Conservation (phyloP, 2,888 invertebrate genomes). For the Temnothorax ravouxi region DNA sequence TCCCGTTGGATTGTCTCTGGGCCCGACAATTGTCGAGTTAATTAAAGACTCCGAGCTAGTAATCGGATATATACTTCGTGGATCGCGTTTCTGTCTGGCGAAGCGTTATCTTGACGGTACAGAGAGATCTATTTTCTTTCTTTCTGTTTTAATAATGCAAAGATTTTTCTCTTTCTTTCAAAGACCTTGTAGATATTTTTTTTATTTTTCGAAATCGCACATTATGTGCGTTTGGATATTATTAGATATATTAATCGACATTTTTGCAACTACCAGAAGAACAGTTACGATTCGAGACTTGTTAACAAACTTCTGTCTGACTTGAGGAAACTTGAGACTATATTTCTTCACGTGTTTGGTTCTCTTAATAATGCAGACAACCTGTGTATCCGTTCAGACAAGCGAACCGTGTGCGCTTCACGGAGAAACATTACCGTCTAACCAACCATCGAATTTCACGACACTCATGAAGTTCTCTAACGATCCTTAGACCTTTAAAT, state of each 20-base stretch:
- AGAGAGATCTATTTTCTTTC: background rate
- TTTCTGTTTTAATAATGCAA: background rate
- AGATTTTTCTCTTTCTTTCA: background rate
- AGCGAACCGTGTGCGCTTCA: background rate
- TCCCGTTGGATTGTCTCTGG: slow-evolving; percentile 11
- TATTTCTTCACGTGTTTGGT: background rate
- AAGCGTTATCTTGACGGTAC: background rate
- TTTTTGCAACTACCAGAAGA: background rate
- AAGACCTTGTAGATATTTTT: background rate
- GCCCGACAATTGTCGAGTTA: slow-evolving; percentile 3
- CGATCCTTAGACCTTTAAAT: background rate
- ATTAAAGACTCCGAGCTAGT: slow-evolving; percentile 24
- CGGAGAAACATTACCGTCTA: background rate
- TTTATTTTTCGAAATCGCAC: background rate
- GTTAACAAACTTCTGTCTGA: background rate
- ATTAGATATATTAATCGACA: background rate
- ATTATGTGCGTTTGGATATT: background rate
- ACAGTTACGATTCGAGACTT: background rate
- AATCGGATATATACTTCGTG: slow-evolving; percentile 14
- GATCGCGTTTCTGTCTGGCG: slow-evolving; percentile 4
- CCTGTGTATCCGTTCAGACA: background rate
- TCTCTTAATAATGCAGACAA: slow-evolving; percentile 32
- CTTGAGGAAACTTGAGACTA: background rate
- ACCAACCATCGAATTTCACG: background rate
- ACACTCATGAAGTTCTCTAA: background rate